Evolutionary conservation across 2,888 invertebrate genomes (phyloP).

Genomic region (Resseliella maxima): DNA sequence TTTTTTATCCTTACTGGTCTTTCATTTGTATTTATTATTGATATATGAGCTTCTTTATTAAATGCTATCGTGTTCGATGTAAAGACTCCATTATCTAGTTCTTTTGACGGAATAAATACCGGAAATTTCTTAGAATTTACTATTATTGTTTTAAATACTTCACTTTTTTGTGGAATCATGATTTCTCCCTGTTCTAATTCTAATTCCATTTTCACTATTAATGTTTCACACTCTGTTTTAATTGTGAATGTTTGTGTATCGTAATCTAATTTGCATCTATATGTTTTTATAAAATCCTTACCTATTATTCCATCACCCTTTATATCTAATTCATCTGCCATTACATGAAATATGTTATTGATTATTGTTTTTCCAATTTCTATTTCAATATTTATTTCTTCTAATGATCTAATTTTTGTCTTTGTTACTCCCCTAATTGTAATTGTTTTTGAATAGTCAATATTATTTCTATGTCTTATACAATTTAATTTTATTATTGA

Average conservation of each 20-base stretch:
- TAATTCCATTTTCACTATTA: background rate
- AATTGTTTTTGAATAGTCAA: no score
- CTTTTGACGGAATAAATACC: background rate
- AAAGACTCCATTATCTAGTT: background rate
- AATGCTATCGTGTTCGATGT: background rate
- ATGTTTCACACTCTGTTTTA: no score
- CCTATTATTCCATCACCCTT: slow-evolving; percentile 7
- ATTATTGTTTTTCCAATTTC: no score
- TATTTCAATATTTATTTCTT: no score
- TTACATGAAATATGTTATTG: background rate
- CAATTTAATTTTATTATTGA: background rate
- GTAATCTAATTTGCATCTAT: slow-evolving; percentile 25
- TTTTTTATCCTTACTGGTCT: no score
- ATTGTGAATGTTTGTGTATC: background rate
- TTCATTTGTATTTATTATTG: slow-evolving; percentile 16
- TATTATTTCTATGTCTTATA: background rate
- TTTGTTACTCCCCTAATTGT: no score
- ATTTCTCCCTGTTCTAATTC: background rate
- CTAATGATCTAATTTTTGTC: no score
- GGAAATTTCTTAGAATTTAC: background rate
- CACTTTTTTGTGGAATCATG: background rate
- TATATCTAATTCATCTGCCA: background rate
- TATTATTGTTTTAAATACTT: background rate
- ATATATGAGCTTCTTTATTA: background rate
- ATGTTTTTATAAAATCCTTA: slow-evolving; percentile 35